Evolutionary conservation across 2,888 invertebrate genomes (phyloP).

Genomic region (Saturnia japonica): DNA sequence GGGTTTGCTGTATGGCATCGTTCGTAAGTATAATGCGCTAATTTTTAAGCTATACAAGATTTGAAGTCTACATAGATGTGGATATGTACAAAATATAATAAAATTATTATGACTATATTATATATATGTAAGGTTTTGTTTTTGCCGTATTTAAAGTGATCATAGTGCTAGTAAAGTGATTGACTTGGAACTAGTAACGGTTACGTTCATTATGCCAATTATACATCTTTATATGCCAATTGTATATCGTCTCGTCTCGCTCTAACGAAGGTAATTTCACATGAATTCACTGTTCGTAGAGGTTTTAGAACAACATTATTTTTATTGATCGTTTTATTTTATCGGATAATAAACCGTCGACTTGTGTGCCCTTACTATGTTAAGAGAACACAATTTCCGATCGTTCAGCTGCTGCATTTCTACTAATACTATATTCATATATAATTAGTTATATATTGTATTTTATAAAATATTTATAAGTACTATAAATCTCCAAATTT

Average conservation of each 20-base stretch:
- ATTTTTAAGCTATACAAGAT: too few species aligned
- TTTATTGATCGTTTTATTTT: neutral
- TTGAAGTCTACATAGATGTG: too few species aligned
- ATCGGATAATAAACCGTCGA: too few species aligned
- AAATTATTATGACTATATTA: neutral
- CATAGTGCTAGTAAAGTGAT: neutral
- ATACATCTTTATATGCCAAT: conserved; percentile 2
- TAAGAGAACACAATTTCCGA: too few species aligned
- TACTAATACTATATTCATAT: neutral
- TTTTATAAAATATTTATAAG: too few species aligned
- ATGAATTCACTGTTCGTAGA: neutral
- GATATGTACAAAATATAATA: too few species aligned
- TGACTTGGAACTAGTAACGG: conserved; percentile 1
- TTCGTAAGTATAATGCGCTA: too few species aligned
- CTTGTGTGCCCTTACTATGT: neutral
- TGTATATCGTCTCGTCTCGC: neutral
- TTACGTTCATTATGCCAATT: conserved; percentile 6
- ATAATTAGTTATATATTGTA: neutral
- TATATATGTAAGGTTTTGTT: neutral
- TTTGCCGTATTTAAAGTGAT: neutral
- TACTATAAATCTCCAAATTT: too few species aligned
- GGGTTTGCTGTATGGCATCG: too few species aligned
- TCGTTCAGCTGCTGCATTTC: neutral
- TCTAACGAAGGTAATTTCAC: conserved; percentile 4
- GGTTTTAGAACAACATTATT: neutral